These are phyloP conservation scores for Morus bassanus DNA, from an alignment of 2,797 vertebrate genomes.

Conservation along the genomic window DNA sequence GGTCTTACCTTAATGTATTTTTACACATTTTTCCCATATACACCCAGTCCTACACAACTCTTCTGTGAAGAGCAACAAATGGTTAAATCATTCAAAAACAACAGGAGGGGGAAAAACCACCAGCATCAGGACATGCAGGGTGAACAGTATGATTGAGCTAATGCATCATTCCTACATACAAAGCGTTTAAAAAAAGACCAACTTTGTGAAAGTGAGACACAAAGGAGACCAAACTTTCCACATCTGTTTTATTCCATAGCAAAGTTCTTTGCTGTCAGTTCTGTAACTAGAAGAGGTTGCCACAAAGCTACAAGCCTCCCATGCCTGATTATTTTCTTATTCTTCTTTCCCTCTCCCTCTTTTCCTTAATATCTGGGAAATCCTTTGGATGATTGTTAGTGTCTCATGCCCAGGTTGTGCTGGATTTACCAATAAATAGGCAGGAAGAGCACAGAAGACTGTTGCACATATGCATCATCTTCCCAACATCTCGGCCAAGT, in stretches of 20 bases:
- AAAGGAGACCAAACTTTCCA: background rate
- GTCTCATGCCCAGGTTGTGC: background rate
- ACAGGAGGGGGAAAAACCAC: background rate
- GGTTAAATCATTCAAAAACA: background rate
- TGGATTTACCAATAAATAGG: background rate
- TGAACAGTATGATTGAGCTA: background rate
- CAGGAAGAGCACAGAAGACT: background rate
- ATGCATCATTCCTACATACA: background rate
- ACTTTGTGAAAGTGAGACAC: background rate
- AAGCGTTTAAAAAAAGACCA: background rate
- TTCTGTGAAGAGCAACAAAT: background rate
- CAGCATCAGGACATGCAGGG: background rate
- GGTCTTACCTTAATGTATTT: background rate
- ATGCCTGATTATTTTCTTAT: background rate
- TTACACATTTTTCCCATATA: background rate
- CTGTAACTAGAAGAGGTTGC: background rate
- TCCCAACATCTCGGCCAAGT: background rate
- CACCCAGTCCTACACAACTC: background rate
- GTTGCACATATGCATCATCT: background rate
- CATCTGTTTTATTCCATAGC: background rate
- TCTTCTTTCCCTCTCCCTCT: background rate
- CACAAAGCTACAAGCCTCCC: background rate
- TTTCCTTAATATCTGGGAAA: background rate
- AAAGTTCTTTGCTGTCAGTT: background rate
- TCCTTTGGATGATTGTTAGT: background rate